These are phyloP conservation scores for Drosophila differens DNA, from an alignment of 2,888 invertebrate species.

Conservation along the genomic window DNA sequence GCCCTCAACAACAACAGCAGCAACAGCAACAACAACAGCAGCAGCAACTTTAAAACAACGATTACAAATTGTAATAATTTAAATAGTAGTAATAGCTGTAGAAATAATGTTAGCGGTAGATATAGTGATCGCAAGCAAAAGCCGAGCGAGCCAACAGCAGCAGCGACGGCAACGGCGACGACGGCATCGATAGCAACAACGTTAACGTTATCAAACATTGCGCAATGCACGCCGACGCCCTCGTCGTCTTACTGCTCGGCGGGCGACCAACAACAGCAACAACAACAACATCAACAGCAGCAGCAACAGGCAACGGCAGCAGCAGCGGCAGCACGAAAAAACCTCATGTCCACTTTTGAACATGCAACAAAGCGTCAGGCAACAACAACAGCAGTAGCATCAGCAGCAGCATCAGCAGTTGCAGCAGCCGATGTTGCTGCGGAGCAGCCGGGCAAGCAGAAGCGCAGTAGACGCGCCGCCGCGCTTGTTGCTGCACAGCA, in stretches of 20 bases:
- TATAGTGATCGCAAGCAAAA: constrained; percentile 68
- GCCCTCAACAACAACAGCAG: constrained; percentile 26
- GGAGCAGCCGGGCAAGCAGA: constrained; percentile 51
- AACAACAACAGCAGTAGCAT: constrained; percentile 15
- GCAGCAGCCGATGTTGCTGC: neutral
- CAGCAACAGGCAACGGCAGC: constrained; percentile 44
- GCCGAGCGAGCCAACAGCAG: constrained; percentile 53
- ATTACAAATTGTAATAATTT: constrained; percentile 81
- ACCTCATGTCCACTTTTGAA: constrained; percentile 83
- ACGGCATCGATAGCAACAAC: constrained; percentile 46
- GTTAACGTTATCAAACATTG: constrained; percentile 28
- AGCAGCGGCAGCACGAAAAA: constrained; percentile 77
- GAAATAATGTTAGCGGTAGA: constrained; percentile 69
- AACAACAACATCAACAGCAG: constrained; percentile 38
- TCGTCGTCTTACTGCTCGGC: constrained; percentile 35
- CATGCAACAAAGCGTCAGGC: constrained; percentile 46
- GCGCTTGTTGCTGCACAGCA: constrained; percentile 72
- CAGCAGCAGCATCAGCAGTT: constrained; percentile 21
- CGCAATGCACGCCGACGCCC: constrained; percentile 31
- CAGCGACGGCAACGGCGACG: constrained; percentile 45
- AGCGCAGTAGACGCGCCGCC: constrained; percentile 71
- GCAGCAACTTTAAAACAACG: constrained; percentile 69
- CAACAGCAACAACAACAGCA: constrained; percentile 11
- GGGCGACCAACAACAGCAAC: constrained; percentile 48
- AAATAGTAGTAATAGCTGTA: constrained; percentile 75